A percentile compares a stretch with the other conserved stretches of the same genome.
Conservation (phyloP, 2,113 vertebrate species). For the Prietella phreatophila region DNA sequence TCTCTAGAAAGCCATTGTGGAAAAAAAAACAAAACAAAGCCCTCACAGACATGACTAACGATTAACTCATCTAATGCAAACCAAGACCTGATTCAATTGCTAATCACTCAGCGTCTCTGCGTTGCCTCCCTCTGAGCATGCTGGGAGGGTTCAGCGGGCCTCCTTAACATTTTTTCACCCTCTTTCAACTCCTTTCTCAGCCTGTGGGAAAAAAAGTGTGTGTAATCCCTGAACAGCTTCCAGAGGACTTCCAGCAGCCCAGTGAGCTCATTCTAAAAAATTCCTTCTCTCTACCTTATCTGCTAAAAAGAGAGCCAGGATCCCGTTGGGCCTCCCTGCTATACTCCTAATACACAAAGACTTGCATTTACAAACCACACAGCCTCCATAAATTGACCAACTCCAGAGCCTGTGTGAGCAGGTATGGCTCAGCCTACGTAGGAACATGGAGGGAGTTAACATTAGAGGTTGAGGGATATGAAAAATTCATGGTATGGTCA, state of each 20-base stretch:
- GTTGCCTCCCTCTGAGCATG: slow-evolving; percentile 35
- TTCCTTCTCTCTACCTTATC: slow-evolving; percentile 41
- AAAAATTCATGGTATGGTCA: neutral
- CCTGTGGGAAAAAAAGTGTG: slow-evolving; percentile 29
- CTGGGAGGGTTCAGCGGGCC: slow-evolving; percentile 32
- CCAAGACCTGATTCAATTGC: slow-evolving; percentile 31
- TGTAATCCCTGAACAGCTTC: slow-evolving; percentile 23
- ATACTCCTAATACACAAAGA: slow-evolving; percentile 12
- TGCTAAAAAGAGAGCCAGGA: slow-evolving; percentile 11
- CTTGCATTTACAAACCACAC: slow-evolving; percentile 4
- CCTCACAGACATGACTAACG: slow-evolving; percentile 33
- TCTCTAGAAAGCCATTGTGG: slow-evolving; percentile 19
- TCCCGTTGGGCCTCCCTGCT: slow-evolving; percentile 23
- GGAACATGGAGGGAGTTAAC: neutral
- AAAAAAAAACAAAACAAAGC: neutral
- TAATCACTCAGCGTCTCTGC: slow-evolving; percentile 31
- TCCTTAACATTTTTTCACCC: slow-evolving; percentile 31
- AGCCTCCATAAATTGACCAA: slow-evolving; percentile 4
- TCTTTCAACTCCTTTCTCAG: slow-evolving; percentile 31
- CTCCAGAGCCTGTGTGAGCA: slow-evolving; percentile 29
- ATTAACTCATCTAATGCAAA: slow-evolving; percentile 33
- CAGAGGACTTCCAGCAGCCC: slow-evolving; percentile 14
- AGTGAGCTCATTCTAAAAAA: slow-evolving; percentile 38
- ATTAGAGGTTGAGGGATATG: neutral
- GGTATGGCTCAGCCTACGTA: slow-evolving; percentile 15